These are phyloP conservation scores for Rhagologus leucostigma DNA, from an alignment of 2,113 vertebrate genomes.

Conservation along the genomic window DNA sequence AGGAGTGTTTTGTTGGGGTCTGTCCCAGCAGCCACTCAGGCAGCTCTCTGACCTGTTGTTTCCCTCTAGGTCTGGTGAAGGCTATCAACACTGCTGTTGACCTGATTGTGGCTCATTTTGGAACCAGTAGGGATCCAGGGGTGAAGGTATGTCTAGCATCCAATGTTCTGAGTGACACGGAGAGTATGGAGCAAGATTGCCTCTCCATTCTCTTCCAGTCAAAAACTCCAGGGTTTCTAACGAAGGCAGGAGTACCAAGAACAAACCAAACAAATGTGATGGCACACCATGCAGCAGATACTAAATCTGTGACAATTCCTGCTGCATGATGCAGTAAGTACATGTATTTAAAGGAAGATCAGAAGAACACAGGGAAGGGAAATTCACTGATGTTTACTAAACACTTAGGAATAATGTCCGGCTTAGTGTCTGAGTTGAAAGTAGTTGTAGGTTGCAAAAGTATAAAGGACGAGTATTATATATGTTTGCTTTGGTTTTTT, in stretches of 20 bases:
- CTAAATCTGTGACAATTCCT: neutral
- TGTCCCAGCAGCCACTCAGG: neutral
- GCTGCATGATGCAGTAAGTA: neutral
- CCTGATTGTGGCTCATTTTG: constrained; percentile 95
- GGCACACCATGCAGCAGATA: neutral
- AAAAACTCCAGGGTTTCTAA: neutral
- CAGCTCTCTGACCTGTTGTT: neutral
- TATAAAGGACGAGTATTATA: neutral
- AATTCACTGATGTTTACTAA: neutral
- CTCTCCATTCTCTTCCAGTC: neutral
- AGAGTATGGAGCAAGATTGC: neutral
- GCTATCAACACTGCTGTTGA: constrained; percentile 94
- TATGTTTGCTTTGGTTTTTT: neutral
- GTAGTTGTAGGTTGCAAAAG: neutral
- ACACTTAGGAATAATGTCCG: neutral
- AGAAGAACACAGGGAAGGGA: neutral
- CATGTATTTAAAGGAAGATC: neutral
- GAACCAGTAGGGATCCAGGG: constrained; percentile 90
- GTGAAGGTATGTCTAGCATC: constrained; percentile 81
- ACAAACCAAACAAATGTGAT: neutral
- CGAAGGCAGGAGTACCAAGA: neutral
- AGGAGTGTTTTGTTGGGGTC: neutral
- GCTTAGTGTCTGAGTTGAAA: neutral
- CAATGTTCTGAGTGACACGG: neutral
- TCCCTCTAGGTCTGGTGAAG: constrained; percentile 85